Evolutionary conservation across 2,888 invertebrate species (phyloP), one percentile per base, ranked within the genome.

Genomic region (Xanthorhoe spadicearia): DNA sequence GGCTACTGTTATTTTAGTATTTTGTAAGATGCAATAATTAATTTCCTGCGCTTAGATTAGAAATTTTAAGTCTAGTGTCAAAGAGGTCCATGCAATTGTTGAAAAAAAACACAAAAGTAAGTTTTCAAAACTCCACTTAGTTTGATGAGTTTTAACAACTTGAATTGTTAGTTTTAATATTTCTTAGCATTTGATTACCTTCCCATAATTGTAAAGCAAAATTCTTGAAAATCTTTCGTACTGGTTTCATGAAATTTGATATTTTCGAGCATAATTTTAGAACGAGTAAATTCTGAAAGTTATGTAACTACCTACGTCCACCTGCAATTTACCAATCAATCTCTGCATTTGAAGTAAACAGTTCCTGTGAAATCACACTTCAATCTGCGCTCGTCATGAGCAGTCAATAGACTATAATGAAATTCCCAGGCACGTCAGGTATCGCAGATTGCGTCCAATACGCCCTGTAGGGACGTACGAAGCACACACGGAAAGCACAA

Each of bases 401-500:
- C 83, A 85, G 80, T 87, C 85, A 83, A 88, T 86, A 85, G 80
- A 83, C 83, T 79, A 81, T 90, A 90, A 91, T 91, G 86, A 89
- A 90, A 91, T 90, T 89, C 86, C 81, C 82, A 79, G 83, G 82
- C 81, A 85, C 83, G 85, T 85, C 87, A 91, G 88, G 86, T 90
- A 90, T 86, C 86, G 83, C 84, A 87, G 88, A 90, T 91, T 89
- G 89, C 88, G 83, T 88, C 84, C 88, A 87, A 89, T 89, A 89
- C 84, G 83, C 85, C 89, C 87, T 83, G 81, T 77, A 87, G 89
- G 86, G 85, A 79, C 83, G 82, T 84, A 84, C 77, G 72, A 74
- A 79, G 74, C 81, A 80, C 83, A 81, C 78, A 83, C 75, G 76
- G 77, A 81, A 79, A 78, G 71, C 74, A 68, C 71, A 73, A 70